These are phyloP conservation scores for Sinosuthora webbiana DNA, from an alignment of 2,113 vertebrate genomes.

Conservation along the genomic window DNA sequence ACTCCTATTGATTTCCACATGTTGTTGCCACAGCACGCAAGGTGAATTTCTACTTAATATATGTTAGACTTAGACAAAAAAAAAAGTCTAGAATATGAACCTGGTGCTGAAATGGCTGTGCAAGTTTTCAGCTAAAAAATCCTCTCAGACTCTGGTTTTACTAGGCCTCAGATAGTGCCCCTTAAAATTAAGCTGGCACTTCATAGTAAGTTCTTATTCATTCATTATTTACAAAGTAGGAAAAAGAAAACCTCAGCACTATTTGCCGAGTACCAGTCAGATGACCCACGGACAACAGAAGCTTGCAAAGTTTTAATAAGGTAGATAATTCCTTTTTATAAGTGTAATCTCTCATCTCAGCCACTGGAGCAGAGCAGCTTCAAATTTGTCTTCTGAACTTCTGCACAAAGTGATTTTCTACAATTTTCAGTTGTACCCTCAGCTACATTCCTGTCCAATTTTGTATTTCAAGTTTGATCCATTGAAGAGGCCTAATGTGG, in stretches of 20 bases:
- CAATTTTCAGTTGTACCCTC: not conserved
- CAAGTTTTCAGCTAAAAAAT: not conserved
- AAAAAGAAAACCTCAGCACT: constrained; percentile 12
- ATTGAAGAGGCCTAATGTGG: not conserved
- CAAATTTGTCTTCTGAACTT: not conserved
- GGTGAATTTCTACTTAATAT: not conserved
- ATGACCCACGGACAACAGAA: constrained; percentile 29
- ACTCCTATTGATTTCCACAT: not conserved
- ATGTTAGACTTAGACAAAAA: not conserved
- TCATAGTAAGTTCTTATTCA: constrained; percentile 15
- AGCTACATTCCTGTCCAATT: not conserved
- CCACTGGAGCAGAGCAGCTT: constrained; percentile 17
- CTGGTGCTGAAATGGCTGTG: not conserved
- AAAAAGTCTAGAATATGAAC: not conserved
- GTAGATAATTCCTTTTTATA: constrained; percentile 20
- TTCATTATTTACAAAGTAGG: constrained; percentile 29
- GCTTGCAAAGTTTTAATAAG: constrained; percentile 41
- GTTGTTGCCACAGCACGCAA: not conserved
- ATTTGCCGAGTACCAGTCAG: constrained; percentile 17
- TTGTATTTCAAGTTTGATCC: not conserved
- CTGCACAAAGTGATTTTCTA: not conserved
- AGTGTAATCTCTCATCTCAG: not conserved
- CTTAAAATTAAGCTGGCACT: constrained; percentile 11
- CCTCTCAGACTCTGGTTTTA: not conserved
- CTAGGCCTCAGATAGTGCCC: not conserved